Evolutionary conservation across 2,888 invertebrate genomes (phyloP).

Genomic region (Xanthorhoe spadicearia): DNA sequence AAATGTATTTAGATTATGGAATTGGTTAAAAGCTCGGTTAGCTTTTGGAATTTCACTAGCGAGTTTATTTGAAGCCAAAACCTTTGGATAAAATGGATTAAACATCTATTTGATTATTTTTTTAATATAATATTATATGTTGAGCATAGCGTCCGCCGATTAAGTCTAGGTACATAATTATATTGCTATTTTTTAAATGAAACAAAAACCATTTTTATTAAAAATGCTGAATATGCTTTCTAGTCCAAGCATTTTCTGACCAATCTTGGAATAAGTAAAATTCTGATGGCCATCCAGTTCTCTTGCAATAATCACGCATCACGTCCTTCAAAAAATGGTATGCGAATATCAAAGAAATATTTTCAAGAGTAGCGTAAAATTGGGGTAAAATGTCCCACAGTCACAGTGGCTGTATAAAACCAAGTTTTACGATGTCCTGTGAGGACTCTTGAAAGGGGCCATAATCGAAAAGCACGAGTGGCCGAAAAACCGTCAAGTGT

Average conservation of each 20-base stretch:
- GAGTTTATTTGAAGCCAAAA: not conserved
- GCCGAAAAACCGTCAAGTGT: constrained; percentile 35
- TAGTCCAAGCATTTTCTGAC: not conserved
- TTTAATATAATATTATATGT: no score
- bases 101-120: not conserved
- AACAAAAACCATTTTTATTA: not conserved
- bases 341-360: constrained; percentile 43
- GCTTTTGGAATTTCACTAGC: not conserved
- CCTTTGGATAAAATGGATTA: not conserved
- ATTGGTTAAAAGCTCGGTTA: not conserved
- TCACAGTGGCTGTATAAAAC: constrained; percentile 53
- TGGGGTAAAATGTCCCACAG: constrained; percentile 51
- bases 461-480: constrained; percentile 45
- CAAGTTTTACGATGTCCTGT: constrained; percentile 56
- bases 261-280: not conserved
- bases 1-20: not conserved
- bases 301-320: constrained; percentile 18
- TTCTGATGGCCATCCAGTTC: not conserved
- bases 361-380: constrained; percentile 42
- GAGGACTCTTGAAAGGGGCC: constrained; percentile 47
- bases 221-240: not conserved
- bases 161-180: no score
- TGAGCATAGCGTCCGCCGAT: no score
- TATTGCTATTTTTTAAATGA: not conserved
- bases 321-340: constrained; percentile 24